Evolutionary conservation across 2,888 invertebrate genomes (phyloP), one percentile per base, ranked within the genome.

Genomic region (Stenolophus ochropezus): DNA sequence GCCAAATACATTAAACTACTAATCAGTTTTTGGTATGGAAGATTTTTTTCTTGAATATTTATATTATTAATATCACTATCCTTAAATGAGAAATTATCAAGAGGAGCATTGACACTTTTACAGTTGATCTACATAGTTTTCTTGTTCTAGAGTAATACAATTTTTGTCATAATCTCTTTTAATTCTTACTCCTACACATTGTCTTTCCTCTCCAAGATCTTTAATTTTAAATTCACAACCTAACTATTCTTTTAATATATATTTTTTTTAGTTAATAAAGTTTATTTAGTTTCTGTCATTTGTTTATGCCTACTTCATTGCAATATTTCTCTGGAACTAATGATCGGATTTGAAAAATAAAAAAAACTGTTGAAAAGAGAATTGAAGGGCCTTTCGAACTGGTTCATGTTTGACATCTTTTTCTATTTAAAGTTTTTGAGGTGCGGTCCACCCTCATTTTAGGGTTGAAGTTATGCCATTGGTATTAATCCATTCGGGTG

Each of bases 231-330:
- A 33, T 58, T 76, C 27, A 33, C 4, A 1, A 56, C 27, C 18
- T 76, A 76, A 25, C 8, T 27, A 4, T 25, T 23, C 25, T 69
- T 78, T 78, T 18, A 78, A 47, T 14, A 16, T 47, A 47, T 16
- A 83, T 27, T 11, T 77, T 21, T 11, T 33, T 33, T 71, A 42
- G 6, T 5, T 42, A 71, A 11, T 18, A 8, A 23, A 23, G 4
- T 2, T 69, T 33, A 82, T 0, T 89, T 65, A 83, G 86, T 82
- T 8, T 87, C 87, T 81, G 86, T 87, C 23, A 75, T 82, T 1
- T 76, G 83, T 82, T 86, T 87, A 87, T 4, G 84, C n/a, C 83
- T 88, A 87, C 82, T 83, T 85, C 2, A 88, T 86, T 0, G 86
- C 87, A 83, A 85, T 84, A 20, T 83, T 76, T 18, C 76, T 61